Conservation (phyloP, 2,113 vertebrate species). For the Rutilus rutilus region DNA sequence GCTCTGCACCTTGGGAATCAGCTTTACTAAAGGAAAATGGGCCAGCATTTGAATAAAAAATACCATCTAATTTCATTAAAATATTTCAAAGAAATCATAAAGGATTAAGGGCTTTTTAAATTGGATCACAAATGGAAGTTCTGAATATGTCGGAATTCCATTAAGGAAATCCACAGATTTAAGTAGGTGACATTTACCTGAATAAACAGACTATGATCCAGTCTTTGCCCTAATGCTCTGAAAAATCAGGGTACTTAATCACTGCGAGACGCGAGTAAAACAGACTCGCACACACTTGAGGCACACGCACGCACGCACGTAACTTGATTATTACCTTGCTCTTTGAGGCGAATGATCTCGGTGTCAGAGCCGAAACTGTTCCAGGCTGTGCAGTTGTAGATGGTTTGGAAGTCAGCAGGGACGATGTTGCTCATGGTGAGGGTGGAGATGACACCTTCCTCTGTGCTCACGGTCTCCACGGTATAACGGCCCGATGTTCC, state of each 20-base stretch:
- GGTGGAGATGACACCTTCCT: slow-evolving; percentile 95
- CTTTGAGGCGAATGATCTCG: slow-evolving; percentile 97
- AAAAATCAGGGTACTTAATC: slow-evolving; percentile 47
- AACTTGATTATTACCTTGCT: slow-evolving; percentile 88
- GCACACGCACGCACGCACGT: background rate
- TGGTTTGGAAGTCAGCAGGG: slow-evolving; percentile 95
- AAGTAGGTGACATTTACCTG: slow-evolving; percentile 56
- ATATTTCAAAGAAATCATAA: slow-evolving; percentile 55
- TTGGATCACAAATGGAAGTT: slow-evolving; percentile 52
- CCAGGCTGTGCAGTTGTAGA: slow-evolving; percentile 99
- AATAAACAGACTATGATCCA: slow-evolving; percentile 47
- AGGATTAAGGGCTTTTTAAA: slow-evolving; percentile 51
- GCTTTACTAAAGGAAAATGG: slow-evolving; percentile 53
- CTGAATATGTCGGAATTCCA: slow-evolving; percentile 46
- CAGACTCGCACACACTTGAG: background rate
- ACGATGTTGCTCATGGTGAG: slow-evolving; percentile 98
- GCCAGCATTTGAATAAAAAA: slow-evolving; percentile 51
- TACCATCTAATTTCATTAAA: slow-evolving; percentile 47
- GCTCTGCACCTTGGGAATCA: slow-evolving; percentile 23
- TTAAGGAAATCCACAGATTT: slow-evolving; percentile 47
- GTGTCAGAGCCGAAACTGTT: slow-evolving; percentile 99
- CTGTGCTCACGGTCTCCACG: slow-evolving; percentile 94
- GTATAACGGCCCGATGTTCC: slow-evolving; percentile 97
- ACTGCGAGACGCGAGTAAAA: slow-evolving; percentile 27
- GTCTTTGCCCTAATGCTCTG: slow-evolving; percentile 11